Evolutionary conservation across 1,140 invertebrate species (phyloP).

Genomic region (Drosophila albomicans): DNA sequence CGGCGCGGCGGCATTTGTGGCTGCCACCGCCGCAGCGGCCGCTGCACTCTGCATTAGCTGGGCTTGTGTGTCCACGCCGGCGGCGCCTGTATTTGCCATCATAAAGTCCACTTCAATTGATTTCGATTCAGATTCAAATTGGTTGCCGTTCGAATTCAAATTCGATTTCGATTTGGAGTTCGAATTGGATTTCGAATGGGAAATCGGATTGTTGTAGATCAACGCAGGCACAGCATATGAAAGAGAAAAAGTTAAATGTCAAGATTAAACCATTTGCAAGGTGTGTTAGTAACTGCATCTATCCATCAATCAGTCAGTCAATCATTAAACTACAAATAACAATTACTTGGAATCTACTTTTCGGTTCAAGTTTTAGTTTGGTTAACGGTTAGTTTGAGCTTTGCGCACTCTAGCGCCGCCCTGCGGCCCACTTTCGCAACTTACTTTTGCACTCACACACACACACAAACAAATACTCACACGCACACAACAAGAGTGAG

Average conservation of each 20-base stretch:
- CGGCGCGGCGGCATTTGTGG: constrained; percentile 89
- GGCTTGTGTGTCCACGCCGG: constrained; percentile 86
- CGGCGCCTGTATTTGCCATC: constrained; percentile 86
- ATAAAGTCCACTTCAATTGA: constrained; percentile 76
- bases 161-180: too few relatives aligned
- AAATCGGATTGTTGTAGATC: constrained; percentile 32
- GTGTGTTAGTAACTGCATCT: constrained; percentile 57
- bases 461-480: constrained; percentile 12
- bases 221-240: constrained; percentile 69
- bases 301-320: background rate
- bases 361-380: background rate
- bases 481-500: constrained; percentile 7
- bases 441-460: constrained; percentile 30
- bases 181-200: background rate
- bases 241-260: constrained; percentile 72
- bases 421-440: constrained; percentile 49
- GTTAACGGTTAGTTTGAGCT: constrained; percentile 40
- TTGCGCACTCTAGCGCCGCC: constrained; percentile 60
- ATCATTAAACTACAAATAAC: constrained; percentile 5
- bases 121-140: background rate
- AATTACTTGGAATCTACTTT: background rate
- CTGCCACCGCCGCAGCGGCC: constrained; percentile 71
- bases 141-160: too few relatives aligned
- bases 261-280: constrained; percentile 79
- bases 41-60: constrained; percentile 88